phyloP scores from a whole-genome alignment of 1,140 invertebrate species.

The Ips nitidus region DNA sequence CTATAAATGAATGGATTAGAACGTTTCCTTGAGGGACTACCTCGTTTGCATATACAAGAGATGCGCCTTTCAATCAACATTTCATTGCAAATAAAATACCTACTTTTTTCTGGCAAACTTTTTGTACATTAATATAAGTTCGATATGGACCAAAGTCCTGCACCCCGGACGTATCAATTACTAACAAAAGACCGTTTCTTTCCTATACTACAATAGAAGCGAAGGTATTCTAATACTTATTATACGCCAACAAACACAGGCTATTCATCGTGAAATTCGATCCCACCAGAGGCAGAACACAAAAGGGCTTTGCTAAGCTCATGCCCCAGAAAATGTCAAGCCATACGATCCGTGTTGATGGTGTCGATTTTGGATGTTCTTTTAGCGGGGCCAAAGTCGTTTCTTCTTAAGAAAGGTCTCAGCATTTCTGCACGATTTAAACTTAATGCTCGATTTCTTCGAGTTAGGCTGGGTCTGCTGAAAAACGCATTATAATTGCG shows the following conservation, averaged over 20 bases:
- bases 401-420: constrained; percentile 5
- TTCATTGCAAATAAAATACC: constrained; percentile 2
- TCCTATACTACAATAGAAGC: constrained; percentile 3
- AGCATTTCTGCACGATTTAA: constrained; percentile 3
- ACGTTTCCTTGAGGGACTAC: too few relatives aligned
- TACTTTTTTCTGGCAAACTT: too few relatives aligned
- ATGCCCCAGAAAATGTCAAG: constrained; percentile 11
- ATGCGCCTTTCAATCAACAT: too few relatives aligned
- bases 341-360: constrained; percentile 9
- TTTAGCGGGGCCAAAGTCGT: constrained; percentile 6
- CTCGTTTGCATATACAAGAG: too few relatives aligned
- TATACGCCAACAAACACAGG: constrained; percentile 4
- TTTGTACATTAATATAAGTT: neutral
- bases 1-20: too few relatives aligned
- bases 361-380: constrained; percentile 13
- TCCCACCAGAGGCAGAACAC: constrained; percentile 3
- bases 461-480: neutral
- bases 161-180: constrained; percentile 10
- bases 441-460: neutral
- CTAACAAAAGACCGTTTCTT: neutral
- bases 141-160: neutral
- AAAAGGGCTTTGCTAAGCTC: constrained; percentile 1
- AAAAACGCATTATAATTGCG: neutral
- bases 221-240: constrained; percentile 12
- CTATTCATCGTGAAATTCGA: constrained; percentile 9